A percentile compares a stretch with the other conserved stretches of the same genome.
phyloP scores from a whole-genome alignment of 2,797 vertebrate species.

The Oreochromis mossambicus region DNA sequence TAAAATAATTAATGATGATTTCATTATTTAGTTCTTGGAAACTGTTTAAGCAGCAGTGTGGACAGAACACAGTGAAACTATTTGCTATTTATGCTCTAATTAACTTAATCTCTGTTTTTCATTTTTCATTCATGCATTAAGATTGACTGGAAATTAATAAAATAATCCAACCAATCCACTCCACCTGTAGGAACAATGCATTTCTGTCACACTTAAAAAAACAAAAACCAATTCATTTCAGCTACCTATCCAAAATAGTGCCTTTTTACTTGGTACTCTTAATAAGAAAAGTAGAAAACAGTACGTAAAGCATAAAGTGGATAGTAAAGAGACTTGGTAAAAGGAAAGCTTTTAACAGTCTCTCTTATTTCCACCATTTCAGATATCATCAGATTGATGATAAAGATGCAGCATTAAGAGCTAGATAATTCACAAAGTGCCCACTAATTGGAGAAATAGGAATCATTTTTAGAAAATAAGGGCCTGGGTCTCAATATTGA shows the following conservation, averaged over 20 bases:
- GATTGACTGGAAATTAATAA: background rate
- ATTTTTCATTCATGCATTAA: background rate
- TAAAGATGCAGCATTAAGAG: background rate
- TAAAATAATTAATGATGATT: background rate
- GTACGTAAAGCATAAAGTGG: background rate
- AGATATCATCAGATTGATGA: background rate
- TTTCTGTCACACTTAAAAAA: background rate
- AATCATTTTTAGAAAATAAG: background rate
- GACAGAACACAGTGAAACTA: background rate
- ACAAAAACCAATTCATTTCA: rapidly evolving
- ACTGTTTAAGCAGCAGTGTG: background rate
- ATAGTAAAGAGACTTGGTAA: background rate
- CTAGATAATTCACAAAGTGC: background rate
- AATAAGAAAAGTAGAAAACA: background rate
- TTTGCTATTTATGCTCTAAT: background rate
- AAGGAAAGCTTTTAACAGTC: background rate
- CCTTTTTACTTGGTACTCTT: background rate
- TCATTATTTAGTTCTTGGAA: background rate
- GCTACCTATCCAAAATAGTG: background rate
- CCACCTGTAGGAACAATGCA: background rate
- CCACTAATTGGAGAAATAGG: background rate
- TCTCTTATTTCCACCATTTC: background rate
- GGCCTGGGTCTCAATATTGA: background rate
- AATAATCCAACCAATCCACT: background rate
- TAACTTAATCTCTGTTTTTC: background rate